These are phyloP conservation scores for Neoitamus cyanurus DNA, from an alignment of 2,888 invertebrate species.

Conservation along the genomic window DNA sequence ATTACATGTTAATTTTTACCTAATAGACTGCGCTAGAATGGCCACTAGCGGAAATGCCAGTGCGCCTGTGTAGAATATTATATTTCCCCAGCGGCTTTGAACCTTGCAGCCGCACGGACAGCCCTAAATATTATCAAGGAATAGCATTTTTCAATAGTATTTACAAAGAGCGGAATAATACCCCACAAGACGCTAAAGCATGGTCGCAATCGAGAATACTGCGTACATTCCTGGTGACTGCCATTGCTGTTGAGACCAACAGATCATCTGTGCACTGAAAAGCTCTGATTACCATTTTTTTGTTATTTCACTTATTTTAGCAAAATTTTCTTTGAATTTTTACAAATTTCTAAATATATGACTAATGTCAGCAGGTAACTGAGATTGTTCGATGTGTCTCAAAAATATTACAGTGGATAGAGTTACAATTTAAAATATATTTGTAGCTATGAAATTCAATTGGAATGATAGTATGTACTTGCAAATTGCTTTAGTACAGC, in stretches of 20 bases:
- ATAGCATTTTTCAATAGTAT: neutral
- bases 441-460: too few species aligned
- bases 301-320: neutral
- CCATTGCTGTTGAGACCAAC: neutral
- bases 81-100: neutral
- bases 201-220: neutral
- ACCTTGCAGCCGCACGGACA: slow-evolving; percentile 13
- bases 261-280: neutral
- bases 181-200: neutral
- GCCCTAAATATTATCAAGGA: neutral
- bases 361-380: neutral
- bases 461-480: too few species aligned
- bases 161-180: neutral
- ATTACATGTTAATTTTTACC: neutral
- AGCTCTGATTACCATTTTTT: neutral
- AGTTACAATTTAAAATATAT: too few species aligned
- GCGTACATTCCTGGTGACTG: neutral
- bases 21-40: neutral
- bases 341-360: neutral
- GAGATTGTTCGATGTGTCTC: neutral
- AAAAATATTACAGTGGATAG: neutral
- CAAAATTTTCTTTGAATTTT: neutral
- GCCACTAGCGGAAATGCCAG: neutral
- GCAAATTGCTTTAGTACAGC: neutral
- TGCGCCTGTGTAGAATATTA: neutral